Base-by-base conservation (phyloP, 2,888 invertebrate genomes). In the Drosophila aldrichi region DNA sequence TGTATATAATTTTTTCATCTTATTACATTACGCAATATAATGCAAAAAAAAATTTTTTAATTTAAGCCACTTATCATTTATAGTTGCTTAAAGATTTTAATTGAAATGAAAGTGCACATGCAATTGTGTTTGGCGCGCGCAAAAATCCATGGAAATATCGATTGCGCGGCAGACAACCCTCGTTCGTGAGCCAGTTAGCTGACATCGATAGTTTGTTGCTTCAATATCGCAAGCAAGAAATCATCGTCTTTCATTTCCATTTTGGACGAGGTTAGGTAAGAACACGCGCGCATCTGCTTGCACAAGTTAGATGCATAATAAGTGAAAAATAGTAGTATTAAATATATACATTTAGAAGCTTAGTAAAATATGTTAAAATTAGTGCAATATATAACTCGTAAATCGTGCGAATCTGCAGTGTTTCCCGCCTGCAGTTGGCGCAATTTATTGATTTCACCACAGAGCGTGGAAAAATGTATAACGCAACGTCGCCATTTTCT, bases 261-360 rank as follows among this genome's bases (percentile, higher is more conserved):
- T 92, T 91, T 91, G 91, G 92, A 91, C 91, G 90, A 92, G 91
- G 91, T 92, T 92, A 92, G 92, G 92, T 92, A 92, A 92, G 92
- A 91, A 90, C 89, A 82, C 81, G 81, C 84, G 79, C 80, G 60
- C 60, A 69, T 79, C 46, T 32, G 51, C 56, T 40, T 77, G 85
- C 90, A 87, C 87, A 84, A 82, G 90, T 82, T 80, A 82, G 71
- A 54, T 74, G 73, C 66, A 77, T 74, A 81, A 48, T 69, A 65
- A 67, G 67, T 46, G 43, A 57, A 74, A 66, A 74, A 44, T 34
- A 29, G 18, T 46, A 43, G 48, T 58, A 81, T 71, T 62, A 43
- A 32, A 60, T 16, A 58, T 40, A 66, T 12, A 40, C 38, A 69
- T 60, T 74, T 63, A 6, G 54, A 54, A 25, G 25, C 43, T 46